phyloP scores from a whole-genome alignment of 2,888 invertebrate species.

The Syritta pipiens region DNA sequence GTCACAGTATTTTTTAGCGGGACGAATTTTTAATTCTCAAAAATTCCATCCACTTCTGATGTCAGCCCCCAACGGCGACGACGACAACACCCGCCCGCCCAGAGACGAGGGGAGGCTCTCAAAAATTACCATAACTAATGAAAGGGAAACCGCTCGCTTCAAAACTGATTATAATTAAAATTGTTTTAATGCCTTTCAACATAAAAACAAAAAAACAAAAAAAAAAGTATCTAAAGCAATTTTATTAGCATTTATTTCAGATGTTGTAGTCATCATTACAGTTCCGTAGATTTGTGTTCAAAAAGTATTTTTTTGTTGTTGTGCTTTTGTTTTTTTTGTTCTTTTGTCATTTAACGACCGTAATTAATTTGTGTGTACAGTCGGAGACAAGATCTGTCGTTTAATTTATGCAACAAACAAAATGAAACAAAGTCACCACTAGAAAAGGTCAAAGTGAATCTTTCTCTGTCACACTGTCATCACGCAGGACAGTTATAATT shows the following conservation, averaged over 20 bases:
- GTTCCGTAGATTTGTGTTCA: constrained; percentile 8
- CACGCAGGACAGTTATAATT: constrained; percentile 60
- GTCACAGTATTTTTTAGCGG: no score
- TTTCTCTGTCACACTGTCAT: constrained; percentile 53
- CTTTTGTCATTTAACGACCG: constrained; percentile 41
- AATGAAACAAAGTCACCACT: constrained; percentile 48
- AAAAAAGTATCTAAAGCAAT: constrained; percentile 29
- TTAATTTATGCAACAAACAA: constrained; percentile 68
- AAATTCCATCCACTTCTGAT: no score
- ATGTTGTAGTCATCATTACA: constrained; percentile 37
- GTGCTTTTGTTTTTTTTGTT: constrained; percentile 6
- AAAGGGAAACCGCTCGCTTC: constrained; percentile 61
- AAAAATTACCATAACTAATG: constrained; percentile 51
- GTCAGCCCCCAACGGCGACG: constrained; percentile 20
- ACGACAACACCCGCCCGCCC: no score
- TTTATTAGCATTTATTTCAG: constrained; percentile 33
- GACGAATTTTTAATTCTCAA: no score
- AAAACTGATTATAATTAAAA: constrained; percentile 39
- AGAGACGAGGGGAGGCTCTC: no score
- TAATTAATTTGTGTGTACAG: constrained; percentile 60
- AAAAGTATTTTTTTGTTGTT: constrained; percentile 16
- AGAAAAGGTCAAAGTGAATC: constrained; percentile 54
- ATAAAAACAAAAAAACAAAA: constrained; percentile 2
- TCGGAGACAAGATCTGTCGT: constrained; percentile 53
- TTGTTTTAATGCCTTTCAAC: constrained; percentile 29